Evolutionary conservation across 2,113 vertebrate species (phyloP).

Genomic region (Illadopsis cleaveri): DNA sequence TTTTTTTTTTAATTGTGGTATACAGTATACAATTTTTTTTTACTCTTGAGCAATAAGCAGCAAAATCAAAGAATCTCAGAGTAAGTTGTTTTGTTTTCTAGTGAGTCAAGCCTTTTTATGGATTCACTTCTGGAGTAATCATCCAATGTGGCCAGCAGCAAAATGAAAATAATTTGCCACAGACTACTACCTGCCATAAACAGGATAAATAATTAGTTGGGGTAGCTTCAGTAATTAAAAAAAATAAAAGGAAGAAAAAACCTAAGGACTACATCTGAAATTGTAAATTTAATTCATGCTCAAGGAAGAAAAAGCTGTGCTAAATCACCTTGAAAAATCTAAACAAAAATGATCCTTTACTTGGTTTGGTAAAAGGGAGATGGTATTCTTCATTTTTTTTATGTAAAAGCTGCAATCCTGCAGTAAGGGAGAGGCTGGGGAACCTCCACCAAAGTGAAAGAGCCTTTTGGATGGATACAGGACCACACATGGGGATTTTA

Average conservation of each 20-base stretch:
- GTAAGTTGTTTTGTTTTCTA: slow-evolving; percentile 37
- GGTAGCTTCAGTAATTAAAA: slow-evolving; percentile 41
- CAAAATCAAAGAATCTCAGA: slow-evolving; percentile 61
- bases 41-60: slow-evolving; percentile 53
- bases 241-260: neutral
- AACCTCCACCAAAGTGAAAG: neutral
- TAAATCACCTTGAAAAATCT: neutral
- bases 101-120: slow-evolving; percentile 57
- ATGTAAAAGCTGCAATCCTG: neutral
- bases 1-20: neutral
- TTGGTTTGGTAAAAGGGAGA: neutral
- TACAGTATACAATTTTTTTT: neutral
- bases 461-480: neutral
- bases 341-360: neutral
- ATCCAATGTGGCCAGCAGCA: slow-evolving; percentile 28
- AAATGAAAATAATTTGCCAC: slow-evolving; percentile 60
- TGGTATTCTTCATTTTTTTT: neutral
- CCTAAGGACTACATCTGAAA: neutral
- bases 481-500: slow-evolving; percentile 35
- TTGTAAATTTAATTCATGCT: neutral
- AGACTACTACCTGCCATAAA: slow-evolving; percentile 46
- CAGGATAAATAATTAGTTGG: slow-evolving; percentile 59
- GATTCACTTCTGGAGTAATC: slow-evolving; percentile 43
- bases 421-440: neutral
- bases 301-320: neutral